Percentiles rank a stretch among this genome's conserved stretches.
phyloP scores from a whole-genome alignment of 2,113 vertebrate genomes.

The Ranitomeya variabilis region DNA sequence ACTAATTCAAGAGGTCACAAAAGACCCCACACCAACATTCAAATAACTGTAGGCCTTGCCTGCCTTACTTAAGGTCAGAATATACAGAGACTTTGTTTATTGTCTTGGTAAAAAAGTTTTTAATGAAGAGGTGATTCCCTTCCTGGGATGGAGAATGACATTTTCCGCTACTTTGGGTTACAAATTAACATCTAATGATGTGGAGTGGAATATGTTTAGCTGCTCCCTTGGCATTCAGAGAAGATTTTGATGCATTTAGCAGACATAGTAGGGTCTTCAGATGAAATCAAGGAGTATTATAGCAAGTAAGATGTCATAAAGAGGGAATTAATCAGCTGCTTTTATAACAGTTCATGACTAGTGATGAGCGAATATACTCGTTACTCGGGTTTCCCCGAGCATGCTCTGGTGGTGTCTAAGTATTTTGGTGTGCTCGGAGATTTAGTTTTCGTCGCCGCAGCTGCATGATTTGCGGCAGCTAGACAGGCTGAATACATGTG shows the following conservation, averaged over 20 bases:
- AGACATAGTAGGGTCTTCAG: not conserved
- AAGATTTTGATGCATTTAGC: not conserved
- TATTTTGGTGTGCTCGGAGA: too few relatives aligned
- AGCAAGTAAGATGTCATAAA: not conserved
- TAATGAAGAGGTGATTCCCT: constrained; percentile 23
- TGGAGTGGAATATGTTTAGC: not conserved
- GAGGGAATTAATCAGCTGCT: not conserved
- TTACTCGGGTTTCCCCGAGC: too few relatives aligned
- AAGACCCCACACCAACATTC: too few relatives aligned
- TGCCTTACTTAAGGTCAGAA: not conserved
- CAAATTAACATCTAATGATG: constrained; percentile 14
- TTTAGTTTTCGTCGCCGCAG: too few relatives aligned
- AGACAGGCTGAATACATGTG: too few relatives aligned
- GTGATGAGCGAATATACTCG: too few relatives aligned
- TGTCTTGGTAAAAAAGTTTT: not conserved
- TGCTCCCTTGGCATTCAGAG: not conserved
- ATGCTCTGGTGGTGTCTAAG: too few relatives aligned
- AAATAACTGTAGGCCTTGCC: too few relatives aligned
- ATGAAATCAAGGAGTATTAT: not conserved
- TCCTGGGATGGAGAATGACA: not conserved
- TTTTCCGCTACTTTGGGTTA: constrained; percentile 3
- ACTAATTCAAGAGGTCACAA: too few relatives aligned
- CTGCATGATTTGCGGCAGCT: too few relatives aligned
- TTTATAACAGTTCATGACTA: not conserved
- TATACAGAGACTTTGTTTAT: not conserved